A percentile compares a stretch with the other conserved stretches of the same genome.
These are phyloP conservation scores for Sitodiplosis mosellana DNA, from an alignment of 1,140 invertebrate species.

Conservation along the genomic window DNA sequence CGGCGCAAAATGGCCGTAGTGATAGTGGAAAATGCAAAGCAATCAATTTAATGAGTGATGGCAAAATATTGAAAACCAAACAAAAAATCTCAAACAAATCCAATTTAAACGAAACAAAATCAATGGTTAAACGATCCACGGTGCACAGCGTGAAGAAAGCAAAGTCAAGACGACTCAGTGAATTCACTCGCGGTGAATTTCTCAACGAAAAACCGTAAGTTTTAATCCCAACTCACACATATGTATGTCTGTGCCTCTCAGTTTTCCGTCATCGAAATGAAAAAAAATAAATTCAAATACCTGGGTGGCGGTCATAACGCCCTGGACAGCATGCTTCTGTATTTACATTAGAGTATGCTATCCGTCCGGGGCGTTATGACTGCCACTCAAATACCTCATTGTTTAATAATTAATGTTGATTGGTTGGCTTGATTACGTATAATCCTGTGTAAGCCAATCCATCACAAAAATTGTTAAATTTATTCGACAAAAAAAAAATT, in stretches of 20 bases:
- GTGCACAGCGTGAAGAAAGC: background rate
- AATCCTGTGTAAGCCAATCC: too few species aligned
- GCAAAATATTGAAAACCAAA: background rate
- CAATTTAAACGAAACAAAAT: background rate
- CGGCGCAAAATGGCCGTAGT: background rate
- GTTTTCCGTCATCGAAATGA: too few species aligned
- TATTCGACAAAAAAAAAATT: background rate
- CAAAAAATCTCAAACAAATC: background rate
- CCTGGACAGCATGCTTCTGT: too few species aligned
- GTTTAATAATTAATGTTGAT: background rate
- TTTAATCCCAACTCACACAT: too few species aligned
- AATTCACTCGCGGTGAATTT: constrained; percentile 27
- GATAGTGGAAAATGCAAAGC: background rate
- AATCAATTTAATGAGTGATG: background rate
- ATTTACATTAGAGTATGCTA: too few species aligned
- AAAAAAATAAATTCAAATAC: too few species aligned
- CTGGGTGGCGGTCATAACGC: too few species aligned
- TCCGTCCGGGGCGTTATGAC: too few species aligned
- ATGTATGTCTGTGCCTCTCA: too few species aligned
- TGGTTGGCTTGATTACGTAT: background rate
- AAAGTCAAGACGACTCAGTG: constrained; percentile 24
- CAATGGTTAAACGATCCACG: background rate
- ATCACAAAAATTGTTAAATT: too few species aligned
- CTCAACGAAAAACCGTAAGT: constrained; percentile 28
- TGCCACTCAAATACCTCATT: too few species aligned